Percentiles rank a stretch among this genome's conserved stretches.
Evolutionary conservation across 2,888 invertebrate species (phyloP).

Genomic region (Lottia gigantea): DNA sequence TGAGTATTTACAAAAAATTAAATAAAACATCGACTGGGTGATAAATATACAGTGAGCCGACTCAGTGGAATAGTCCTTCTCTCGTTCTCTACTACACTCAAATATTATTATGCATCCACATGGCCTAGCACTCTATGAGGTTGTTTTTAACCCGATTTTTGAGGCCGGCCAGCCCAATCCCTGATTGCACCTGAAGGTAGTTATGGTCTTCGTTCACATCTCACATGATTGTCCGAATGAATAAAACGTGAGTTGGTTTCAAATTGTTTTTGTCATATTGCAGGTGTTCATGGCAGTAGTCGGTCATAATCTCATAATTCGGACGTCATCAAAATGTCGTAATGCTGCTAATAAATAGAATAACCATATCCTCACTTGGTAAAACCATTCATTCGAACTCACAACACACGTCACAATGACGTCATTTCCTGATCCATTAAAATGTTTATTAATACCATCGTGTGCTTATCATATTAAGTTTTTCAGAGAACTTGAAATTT

Average conservation of each 20-base stretch:
- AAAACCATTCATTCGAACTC: background rate
- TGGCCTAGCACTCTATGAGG: background rate
- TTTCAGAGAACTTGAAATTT: conserved; percentile 57
- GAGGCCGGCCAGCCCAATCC: conserved; percentile 6
- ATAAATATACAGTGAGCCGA: background rate
- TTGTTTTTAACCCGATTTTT: too few relatives aligned
- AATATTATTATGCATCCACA: conserved; percentile 6
- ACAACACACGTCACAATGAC: too few relatives aligned
- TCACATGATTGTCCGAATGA: too few relatives aligned
- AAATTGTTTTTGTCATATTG: too few relatives aligned
- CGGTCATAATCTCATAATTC: background rate
- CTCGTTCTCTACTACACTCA: background rate
- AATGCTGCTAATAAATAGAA: background rate
- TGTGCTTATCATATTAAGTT: background rate
- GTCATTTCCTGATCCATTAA: background rate
- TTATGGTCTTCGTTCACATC: background rate
- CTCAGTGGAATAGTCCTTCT: background rate
- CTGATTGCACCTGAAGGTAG: conserved; percentile 5
- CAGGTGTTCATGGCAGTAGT: background rate
- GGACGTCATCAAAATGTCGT: background rate
- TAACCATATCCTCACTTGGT: background rate
- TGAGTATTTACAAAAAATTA: conserved; percentile 10
- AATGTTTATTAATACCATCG: background rate
- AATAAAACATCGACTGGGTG: background rate
- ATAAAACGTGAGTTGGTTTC: too few relatives aligned